phyloP scores from a whole-genome alignment of 2,113 vertebrate genomes.

The Corydoras sp. region DNA sequence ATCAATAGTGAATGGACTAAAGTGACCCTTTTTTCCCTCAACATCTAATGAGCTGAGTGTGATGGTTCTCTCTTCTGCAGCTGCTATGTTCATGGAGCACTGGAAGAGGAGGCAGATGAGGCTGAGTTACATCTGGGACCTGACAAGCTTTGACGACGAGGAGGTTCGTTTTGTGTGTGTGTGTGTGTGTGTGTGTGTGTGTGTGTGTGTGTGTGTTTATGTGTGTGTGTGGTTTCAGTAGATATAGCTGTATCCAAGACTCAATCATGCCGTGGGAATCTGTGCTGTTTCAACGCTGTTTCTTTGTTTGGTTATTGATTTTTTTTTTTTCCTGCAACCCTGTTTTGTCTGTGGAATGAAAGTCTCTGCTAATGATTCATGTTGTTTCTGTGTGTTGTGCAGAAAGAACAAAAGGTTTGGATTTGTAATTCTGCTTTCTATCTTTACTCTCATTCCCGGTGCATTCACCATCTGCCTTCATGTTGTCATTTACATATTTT shows the following conservation, averaged over 20 bases:
- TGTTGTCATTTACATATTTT: neutral
- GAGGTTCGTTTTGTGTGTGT: constrained; percentile 66
- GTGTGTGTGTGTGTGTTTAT: constrained; percentile 35
- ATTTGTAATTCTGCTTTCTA: constrained; percentile 40
- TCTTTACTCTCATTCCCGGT: constrained; percentile 20
- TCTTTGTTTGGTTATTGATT: neutral
- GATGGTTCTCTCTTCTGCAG: constrained; percentile 57
- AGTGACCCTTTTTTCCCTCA: neutral
- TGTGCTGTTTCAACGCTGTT: constrained; percentile 5
- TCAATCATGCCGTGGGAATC: neutral
- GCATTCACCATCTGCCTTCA: constrained; percentile 13
- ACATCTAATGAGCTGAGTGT: neutral
- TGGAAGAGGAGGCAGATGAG: constrained; percentile 98
- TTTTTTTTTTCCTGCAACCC: constrained; percentile 15
- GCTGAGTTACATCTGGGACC: constrained; percentile 93
- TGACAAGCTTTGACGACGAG: constrained; percentile 89
- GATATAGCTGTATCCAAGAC: neutral
- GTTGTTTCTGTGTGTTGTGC: constrained; percentile 55
- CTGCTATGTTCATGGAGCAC: constrained; percentile 96
- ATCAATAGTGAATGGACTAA: constrained; percentile 1
- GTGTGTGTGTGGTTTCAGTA: too few relatives aligned
- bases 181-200: constrained; percentile 67
- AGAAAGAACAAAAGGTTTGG: constrained; percentile 95
- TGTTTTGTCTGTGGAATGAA: constrained; percentile 20
- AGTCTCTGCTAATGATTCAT: constrained; percentile 26